A percentile compares a stretch with the other conserved stretches of the same genome.
phyloP scores from a whole-genome alignment of 2,888 invertebrate genomes.

The Lutraria lutraria region DNA sequence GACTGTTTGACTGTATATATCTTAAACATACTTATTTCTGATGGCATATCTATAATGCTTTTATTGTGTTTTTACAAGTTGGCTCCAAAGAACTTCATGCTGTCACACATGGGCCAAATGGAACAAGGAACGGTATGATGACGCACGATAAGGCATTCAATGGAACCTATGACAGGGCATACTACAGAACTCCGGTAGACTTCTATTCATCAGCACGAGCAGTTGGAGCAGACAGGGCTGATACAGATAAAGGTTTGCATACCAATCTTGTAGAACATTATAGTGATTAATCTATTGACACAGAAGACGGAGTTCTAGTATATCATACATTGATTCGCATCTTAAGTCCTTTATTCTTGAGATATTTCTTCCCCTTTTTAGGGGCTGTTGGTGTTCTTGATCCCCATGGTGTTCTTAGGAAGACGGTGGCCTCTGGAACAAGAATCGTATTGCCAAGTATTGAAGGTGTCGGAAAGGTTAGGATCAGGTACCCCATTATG shows the following conservation, averaged over 20 bases:
- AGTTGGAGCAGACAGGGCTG: constrained; percentile 56
- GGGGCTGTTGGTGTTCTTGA: constrained; percentile 76
- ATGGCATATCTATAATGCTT: background rate
- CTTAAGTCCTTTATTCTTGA: background rate
- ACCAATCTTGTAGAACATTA: no score
- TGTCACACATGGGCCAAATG: constrained; percentile 36
- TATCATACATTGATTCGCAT: background rate
- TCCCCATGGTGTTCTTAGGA: constrained; percentile 65
- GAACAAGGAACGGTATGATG: constrained; percentile 58
- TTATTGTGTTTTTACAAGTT: background rate
- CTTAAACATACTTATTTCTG: no score
- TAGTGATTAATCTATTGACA: no score
- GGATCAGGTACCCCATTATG: constrained; percentile 80
- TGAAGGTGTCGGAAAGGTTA: constrained; percentile 75
- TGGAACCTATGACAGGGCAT: constrained; percentile 68
- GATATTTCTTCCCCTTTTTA: background rate
- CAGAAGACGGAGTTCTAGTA: no score
- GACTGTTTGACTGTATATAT: no score
- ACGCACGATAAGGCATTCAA: constrained; percentile 69
- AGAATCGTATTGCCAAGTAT: constrained; percentile 75
- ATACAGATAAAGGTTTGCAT: constrained; percentile 63
- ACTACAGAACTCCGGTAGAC: constrained; percentile 71
- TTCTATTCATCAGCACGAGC: constrained; percentile 67
- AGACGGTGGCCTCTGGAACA: constrained; percentile 72
- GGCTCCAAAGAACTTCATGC: background rate